phyloP scores from a whole-genome alignment of 2,113 vertebrate species.

The Podocnemis expansa region DNA sequence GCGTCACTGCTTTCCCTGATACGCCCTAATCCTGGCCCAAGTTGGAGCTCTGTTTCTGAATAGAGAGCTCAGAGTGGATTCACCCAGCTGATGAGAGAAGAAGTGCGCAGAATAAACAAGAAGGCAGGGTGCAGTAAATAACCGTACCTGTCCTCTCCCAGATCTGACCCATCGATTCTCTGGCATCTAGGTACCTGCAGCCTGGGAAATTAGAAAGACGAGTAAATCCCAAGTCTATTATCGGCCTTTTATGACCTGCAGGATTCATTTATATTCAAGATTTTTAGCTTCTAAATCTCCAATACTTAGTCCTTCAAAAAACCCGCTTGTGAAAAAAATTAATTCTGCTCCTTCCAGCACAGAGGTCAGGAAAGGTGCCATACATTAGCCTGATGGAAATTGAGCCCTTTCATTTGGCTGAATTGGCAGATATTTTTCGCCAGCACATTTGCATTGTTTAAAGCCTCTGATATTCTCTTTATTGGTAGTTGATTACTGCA shows the following conservation, averaged over 20 bases:
- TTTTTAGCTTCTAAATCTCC: slow-evolving; percentile 56
- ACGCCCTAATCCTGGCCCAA: slow-evolving; percentile 78
- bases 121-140: not conserved
- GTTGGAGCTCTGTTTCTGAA: slow-evolving; percentile 65
- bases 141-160: not conserved
- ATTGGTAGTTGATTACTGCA: not conserved
- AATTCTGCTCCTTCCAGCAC: not conserved
- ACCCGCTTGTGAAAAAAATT: slow-evolving; percentile 4
- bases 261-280: slow-evolving; percentile 40
- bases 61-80: slow-evolving; percentile 79
- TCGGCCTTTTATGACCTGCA: slow-evolving; percentile 59
- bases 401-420: not conserved
- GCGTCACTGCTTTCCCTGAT: slow-evolving; percentile 73
- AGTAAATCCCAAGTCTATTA: slow-evolving; percentile 51
- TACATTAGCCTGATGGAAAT: not conserved
- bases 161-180: not conserved
- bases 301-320: slow-evolving; percentile 21
- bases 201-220: not conserved
- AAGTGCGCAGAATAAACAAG: not conserved
- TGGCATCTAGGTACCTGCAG: not conserved
- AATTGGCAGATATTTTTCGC: not conserved
- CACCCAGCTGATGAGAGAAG: slow-evolving; percentile 35
- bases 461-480: slow-evolving; percentile 7
- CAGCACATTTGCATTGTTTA: not conserved
- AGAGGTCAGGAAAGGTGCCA: not conserved